Evolutionary conservation across 53 echinoderm and acorn worm species (phyloP), one percentile per base, ranked within the genome.

Genomic region (Antedon mediterranea): DNA sequence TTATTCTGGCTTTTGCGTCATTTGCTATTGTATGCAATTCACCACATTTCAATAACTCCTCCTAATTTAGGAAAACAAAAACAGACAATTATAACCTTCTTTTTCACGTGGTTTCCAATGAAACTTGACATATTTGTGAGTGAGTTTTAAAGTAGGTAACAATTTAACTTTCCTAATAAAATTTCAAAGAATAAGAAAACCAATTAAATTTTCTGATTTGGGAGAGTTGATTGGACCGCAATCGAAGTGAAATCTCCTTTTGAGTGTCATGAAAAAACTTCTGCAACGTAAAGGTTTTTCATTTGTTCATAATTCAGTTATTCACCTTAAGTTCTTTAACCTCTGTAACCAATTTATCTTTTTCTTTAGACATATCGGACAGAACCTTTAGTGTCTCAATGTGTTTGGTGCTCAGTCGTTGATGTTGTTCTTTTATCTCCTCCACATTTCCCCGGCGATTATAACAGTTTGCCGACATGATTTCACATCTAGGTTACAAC

Each of bases 361-460:
- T 90, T 85, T 90, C 90, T 78, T 81, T 85, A 57, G 84, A 82
- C 71, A 90, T 43, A 72, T 88, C 88, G 41, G 88, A 85, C 74
- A 90, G 75, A 57, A 90, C 85, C 31, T 83, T 73, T 31, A 90
- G 78, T 0, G 90, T 86, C 33, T 90, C 73, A 34, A 90, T 90
- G 74, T 90, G 90, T 77, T 77, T 82, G 34, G 81, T 85, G 20
- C 88, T 88, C 44, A 90, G 70, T 23, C 90, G 74, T 0, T 72
- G 82, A 5, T 88, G 73, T 76, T 90, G 90, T 30, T 80, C 83
- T 3, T 28, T 43, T 31, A 81, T 72, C 29, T 82, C 85, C 18
- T 83, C 87, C 73, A 72, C 32, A 0, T 57, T 57, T 13, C 57
- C 57, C 9, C 57, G 57, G 20, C 57, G 57, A 57, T 57, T 57